Percentiles rank a stretch among this genome's conserved stretches.
phyloP scores from a whole-genome alignment of 2,113 vertebrate species.

The Ammospiza caudacuta region DNA sequence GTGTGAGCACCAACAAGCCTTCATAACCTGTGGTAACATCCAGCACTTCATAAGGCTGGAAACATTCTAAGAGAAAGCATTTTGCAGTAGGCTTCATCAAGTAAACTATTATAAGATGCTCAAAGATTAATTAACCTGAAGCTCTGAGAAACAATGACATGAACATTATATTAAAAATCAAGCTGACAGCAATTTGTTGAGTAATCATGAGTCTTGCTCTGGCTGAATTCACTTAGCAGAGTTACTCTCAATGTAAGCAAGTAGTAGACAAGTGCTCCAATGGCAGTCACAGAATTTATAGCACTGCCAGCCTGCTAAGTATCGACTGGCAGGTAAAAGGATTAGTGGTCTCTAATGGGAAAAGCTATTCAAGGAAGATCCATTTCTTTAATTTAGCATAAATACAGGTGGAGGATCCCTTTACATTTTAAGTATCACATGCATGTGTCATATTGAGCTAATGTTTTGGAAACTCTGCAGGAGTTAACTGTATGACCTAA shows the following conservation, averaged over 20 bases:
- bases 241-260: background rate
- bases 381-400: background rate
- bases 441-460: background rate
- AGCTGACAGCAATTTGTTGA: background rate
- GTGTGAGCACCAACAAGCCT: background rate
- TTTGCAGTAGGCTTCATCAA: background rate
- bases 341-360: background rate
- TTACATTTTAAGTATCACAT: background rate
- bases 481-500: background rate
- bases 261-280: background rate
- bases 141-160: background rate
- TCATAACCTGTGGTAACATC: background rate
- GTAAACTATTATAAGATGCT: background rate
- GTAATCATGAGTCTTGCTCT: background rate
- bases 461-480: background rate
- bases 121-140: background rate
- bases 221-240: background rate
- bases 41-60: background rate
- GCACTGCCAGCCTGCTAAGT: accelerated
- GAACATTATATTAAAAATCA: background rate
- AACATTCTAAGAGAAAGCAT: background rate
- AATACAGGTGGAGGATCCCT: background rate
- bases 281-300: background rate
- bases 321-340: background rate
- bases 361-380: background rate